Conservation (phyloP, 2,888 invertebrate genomes). For the Drosophila mettleri region DNA sequence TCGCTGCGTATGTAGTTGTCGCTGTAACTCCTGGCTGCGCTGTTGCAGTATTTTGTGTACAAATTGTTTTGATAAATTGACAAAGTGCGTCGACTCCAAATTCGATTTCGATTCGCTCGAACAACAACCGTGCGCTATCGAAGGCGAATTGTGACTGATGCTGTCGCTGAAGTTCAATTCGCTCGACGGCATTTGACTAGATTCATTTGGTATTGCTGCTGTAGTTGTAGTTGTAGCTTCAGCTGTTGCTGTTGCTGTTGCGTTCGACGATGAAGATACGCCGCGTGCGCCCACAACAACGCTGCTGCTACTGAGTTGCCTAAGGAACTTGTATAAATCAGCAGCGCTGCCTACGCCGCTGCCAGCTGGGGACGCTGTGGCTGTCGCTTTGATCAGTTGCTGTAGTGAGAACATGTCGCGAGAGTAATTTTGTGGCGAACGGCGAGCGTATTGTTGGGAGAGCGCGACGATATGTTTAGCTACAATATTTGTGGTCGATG, state of each 20-base stretch:
- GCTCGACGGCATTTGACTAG: slow-evolving; percentile 69
- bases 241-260: slow-evolving; percentile 34
- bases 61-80: slow-evolving; percentile 45
- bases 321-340: slow-evolving; percentile 65
- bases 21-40: slow-evolving; percentile 73
- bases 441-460: slow-evolving; percentile 5
- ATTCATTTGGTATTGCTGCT: slow-evolving; percentile 54
- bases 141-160: slow-evolving; percentile 74
- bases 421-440: slow-evolving; percentile 17
- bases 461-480: slow-evolving; percentile 51
- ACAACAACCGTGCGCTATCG: slow-evolving; percentile 72
- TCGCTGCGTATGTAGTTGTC: slow-evolving; percentile 70
- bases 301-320: slow-evolving; percentile 51
- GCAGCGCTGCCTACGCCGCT: slow-evolving; percentile 54
- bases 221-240: slow-evolving; percentile 43
- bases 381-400: slow-evolving; percentile 78
- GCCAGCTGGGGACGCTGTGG: slow-evolving; percentile 39
- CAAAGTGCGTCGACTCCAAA: slow-evolving; percentile 63
- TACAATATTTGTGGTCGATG: slow-evolving; percentile 40
- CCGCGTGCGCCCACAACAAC: slow-evolving; percentile 8
- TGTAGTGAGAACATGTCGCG: slow-evolving; percentile 78
- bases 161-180: slow-evolving; percentile 59
- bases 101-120: slow-evolving; percentile 50
- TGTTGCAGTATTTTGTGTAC: slow-evolving; percentile 52
- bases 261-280: slow-evolving; percentile 51